Percentiles rank a stretch among this genome's conserved stretches.
These are phyloP conservation scores for Thalassaphorura encarpata DNA, from an alignment of 1,140 invertebrate genomes.

Conservation along the genomic window DNA sequence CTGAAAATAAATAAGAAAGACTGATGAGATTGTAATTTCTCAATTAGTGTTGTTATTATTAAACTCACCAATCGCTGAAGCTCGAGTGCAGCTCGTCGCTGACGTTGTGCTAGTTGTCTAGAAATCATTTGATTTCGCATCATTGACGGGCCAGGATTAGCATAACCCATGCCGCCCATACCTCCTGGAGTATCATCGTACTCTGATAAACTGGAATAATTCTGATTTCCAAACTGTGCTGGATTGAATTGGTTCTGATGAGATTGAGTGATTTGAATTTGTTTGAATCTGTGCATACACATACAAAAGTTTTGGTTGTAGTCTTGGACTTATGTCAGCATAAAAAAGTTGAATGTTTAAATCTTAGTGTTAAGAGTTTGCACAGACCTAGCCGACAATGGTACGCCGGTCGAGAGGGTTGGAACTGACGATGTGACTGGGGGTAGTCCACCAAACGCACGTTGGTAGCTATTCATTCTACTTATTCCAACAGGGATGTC, in stretches of 20 bases:
- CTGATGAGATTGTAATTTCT: neutral
- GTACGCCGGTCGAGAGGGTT: neutral
- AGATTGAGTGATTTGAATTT: neutral
- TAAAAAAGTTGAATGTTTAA: neutral
- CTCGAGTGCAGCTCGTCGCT: no score
- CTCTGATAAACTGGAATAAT: no score
- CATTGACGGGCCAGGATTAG: no score
- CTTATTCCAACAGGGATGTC: no score
- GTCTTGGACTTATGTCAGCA: neutral
- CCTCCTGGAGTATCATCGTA: no score
- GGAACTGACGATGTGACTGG: neutral
- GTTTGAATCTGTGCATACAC: neutral
- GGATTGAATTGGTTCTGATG: no score
- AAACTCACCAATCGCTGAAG: no score
- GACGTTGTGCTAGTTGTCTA: no score
- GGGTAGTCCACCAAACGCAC: neutral
- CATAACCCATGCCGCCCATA: no score
- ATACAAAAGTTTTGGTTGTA: neutral
- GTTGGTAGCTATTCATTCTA: neutral
- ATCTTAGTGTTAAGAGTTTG: neutral
- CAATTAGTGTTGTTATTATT: neutral
- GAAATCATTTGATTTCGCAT: no score
- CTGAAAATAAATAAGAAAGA: no score
- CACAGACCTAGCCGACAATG: constrained; percentile 5
- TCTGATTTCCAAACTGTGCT: no score